Conservation (phyloP, 1,140 invertebrate genomes). For the Panagrolaimus sp. region DNA sequence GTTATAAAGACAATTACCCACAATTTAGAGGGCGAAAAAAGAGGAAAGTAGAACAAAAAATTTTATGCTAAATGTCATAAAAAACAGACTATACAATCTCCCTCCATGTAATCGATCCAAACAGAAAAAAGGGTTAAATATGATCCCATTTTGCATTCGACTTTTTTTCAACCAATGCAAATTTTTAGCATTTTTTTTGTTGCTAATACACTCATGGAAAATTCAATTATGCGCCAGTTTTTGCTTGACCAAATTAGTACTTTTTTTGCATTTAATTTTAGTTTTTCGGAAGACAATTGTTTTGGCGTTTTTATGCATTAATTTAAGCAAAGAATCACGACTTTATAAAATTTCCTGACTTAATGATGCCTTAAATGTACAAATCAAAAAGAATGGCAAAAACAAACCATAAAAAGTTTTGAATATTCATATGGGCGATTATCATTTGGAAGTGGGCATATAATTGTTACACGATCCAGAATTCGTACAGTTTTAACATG, state of each 20-base stretch:
- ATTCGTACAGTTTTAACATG: constrained; percentile 48
- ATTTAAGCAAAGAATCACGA: constrained; percentile 1
- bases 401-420: constrained; percentile 48
- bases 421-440: constrained; percentile 41
- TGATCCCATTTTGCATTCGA: too few relatives aligned
- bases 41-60: not conserved
- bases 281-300: not conserved
- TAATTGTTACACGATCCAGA: constrained; percentile 47
- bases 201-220: not conserved
- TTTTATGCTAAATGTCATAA: not conserved
- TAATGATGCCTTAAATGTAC: not conserved
- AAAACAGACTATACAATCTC: not conserved
- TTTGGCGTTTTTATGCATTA: not conserved
- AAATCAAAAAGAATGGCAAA: not conserved
- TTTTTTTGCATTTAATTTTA: not conserved
- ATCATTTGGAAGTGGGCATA: constrained; percentile 43
- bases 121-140: not conserved
- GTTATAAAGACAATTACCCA: constrained; percentile 12
- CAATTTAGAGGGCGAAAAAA: not conserved
- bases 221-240: not conserved
- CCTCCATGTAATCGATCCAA: not conserved
- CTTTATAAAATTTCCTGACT: not conserved
- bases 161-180: too few relatives aligned
- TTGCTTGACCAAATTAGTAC: constrained; percentile 2
- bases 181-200: too few relatives aligned